Conservation (phyloP, 2,888 invertebrate species). For the Pristionchus fissidentatus region DNA sequence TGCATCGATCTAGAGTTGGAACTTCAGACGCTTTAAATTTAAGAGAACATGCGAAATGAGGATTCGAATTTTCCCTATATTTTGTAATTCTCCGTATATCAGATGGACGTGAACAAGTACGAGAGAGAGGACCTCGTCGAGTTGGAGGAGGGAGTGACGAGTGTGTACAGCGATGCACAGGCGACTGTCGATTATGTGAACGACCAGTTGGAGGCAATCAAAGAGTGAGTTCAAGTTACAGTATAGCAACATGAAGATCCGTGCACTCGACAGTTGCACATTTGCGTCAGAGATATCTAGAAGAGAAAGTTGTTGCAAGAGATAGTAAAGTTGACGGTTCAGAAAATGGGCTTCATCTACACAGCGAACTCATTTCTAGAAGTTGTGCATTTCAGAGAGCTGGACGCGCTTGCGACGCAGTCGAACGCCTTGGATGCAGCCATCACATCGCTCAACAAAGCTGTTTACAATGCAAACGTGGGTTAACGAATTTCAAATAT, state of each 20-base stretch:
- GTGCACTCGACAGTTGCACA: too few species aligned
- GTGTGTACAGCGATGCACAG: not conserved
- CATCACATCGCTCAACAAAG: not conserved
- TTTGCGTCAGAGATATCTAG: too few species aligned
- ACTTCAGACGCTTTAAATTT: not conserved
- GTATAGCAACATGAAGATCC: too few species aligned
- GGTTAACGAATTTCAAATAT: not conserved
- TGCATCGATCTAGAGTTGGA: not conserved
- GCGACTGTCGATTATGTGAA: not conserved
- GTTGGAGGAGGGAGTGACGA: slow-evolving; percentile 1
- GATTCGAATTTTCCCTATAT: not conserved
- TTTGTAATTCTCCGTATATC: too few species aligned
- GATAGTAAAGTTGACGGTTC: too few species aligned
- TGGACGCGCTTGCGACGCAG: not conserved
- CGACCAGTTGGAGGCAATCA: not conserved
- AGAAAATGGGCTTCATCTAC: too few species aligned
- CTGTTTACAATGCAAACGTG: not conserved
- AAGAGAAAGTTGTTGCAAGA: not conserved
- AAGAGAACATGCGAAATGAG: not conserved
- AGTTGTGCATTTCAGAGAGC: not conserved
- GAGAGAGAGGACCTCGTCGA: slow-evolving; percentile 9
- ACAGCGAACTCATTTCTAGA: too few species aligned
- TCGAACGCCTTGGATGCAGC: not conserved
- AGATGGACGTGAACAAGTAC: not conserved
- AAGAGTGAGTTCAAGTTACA: not conserved